Evolutionary conservation across 1,140 invertebrate genomes (phyloP).

Genomic region (Drosophila athabasca): DNA sequence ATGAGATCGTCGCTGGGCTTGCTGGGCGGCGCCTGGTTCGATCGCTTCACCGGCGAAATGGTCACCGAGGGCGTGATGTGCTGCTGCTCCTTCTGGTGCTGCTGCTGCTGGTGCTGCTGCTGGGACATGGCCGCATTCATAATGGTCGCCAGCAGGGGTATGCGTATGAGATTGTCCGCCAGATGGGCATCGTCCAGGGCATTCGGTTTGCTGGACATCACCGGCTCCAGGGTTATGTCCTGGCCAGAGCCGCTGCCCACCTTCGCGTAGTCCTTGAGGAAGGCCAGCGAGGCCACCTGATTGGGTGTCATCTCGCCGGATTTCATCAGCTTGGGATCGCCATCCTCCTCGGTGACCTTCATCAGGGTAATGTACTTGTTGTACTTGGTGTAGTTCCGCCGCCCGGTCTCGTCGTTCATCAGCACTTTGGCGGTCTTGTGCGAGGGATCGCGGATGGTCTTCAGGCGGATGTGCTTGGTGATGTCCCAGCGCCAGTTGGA

Average conservation of each 20-base stretch:
- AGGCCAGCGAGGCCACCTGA: constrained; percentile 80
- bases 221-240: constrained; percentile 73
- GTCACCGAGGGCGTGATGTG: constrained; percentile 82
- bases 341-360: constrained; percentile 84
- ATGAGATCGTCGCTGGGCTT: constrained; percentile 79
- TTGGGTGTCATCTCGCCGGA: constrained; percentile 83
- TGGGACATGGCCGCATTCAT: constrained; percentile 82
- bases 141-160: constrained; percentile 72
- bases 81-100: constrained; percentile 61
- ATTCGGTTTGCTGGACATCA: constrained; percentile 53
- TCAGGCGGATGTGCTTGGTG: constrained; percentile 96
- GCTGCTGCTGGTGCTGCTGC: constrained; percentile 57
- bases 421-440: constrained; percentile 91
- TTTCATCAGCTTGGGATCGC: constrained; percentile 83
- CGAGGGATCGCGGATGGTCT: constrained; percentile 91
- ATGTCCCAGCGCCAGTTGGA: constrained; percentile 98
- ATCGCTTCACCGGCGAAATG: constrained; percentile 83
- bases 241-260: constrained; percentile 52
- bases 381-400: constrained; percentile 96
- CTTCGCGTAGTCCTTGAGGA: constrained; percentile 76
- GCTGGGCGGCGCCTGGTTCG: constrained; percentile 28
- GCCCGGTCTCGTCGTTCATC: constrained; percentile 95
- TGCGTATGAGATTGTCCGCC: constrained; percentile 67
- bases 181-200: constrained; percentile 65
- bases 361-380: constrained; percentile 93